Base-by-base conservation (phyloP, 2,888 invertebrate species). In the Pandemis cinnamomeana region DNA sequence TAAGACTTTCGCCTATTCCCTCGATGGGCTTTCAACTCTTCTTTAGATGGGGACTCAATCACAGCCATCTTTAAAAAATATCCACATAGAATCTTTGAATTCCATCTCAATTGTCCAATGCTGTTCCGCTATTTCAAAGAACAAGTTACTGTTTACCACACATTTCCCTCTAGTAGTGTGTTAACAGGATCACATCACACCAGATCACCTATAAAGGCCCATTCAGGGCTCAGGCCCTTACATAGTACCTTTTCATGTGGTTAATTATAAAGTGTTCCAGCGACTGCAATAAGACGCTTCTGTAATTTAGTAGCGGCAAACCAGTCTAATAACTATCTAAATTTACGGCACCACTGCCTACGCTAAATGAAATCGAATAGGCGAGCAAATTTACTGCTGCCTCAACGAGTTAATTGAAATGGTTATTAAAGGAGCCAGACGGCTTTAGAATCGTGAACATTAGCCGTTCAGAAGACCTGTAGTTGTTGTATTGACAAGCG, bases 321-420 rank as follows among this genome's bases (percentile, higher is more conserved):
- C 76, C 72, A 69, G 69, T 72, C 78, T 84, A 84, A 86, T 84
- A 88, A 86, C 83, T 81, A 84, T 80, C 76, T 75, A 78, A 83
- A 80, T 84, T 85, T 82, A 83, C 77, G 78, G 77, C 61, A 75
- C 72, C 78, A 76, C 80, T 76, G 78, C 83, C 84, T 83, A 85
- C 82, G 81, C 80, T 77, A 77, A 79, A 80, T 76, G 75, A 84
- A 84, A 86, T 84, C 84, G 83, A 85, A 86, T 84, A 82, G 83
- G 83, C 79, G 81, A 75, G 77, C 78, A 80, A 85, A 84, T 86
- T 84, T 84, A 86, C 80, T 79, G 64, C 81, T 77, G 80, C 80
- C 78, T 78, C 80, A 79, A 83, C 83, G 63, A 75, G 66, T 72
- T 75, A 75, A 75, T 75, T 75, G 75, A 72, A 75, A 69, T 61